phyloP scores from a whole-genome alignment of 2,113 vertebrate species.

The Microtus oregoni region DNA sequence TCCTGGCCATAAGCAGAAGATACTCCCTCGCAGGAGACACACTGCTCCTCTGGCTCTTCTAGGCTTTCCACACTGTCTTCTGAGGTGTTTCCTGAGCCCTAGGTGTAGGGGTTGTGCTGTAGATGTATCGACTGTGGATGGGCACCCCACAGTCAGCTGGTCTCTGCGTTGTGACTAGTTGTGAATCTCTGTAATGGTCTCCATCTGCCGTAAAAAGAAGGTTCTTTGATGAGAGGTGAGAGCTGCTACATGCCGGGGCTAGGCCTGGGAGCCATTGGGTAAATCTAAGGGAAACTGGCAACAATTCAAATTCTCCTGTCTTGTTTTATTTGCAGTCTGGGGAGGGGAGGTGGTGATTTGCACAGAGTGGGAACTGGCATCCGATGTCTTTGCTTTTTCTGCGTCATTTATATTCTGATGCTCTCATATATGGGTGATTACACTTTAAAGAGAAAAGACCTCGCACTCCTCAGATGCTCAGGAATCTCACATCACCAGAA shows the following conservation, averaged over 20 bases:
- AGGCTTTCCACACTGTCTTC: background rate
- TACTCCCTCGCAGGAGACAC: background rate
- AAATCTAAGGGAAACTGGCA: background rate
- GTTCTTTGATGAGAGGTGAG: background rate
- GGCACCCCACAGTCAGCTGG: background rate
- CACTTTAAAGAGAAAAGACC: slow-evolving; percentile 71
- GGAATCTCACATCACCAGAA: background rate
- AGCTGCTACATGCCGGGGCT: background rate
- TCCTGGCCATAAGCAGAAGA: background rate
- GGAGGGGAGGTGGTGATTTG: background rate
- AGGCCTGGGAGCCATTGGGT: background rate
- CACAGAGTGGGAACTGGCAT: background rate
- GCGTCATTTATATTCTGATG: slow-evolving; percentile 68
- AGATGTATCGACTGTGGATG: background rate
- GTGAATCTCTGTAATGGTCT: background rate
- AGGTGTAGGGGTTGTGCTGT: background rate
- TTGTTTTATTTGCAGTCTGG: background rate
- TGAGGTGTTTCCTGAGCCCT: background rate
- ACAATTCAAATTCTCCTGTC: background rate
- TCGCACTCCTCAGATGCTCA: slow-evolving; percentile 53
- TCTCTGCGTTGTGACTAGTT: background rate
- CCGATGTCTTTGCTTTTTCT: slow-evolving; percentile 60
- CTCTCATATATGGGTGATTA: slow-evolving; percentile 63
- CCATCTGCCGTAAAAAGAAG: background rate
- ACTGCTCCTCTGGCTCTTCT: background rate